Evolutionary conservation across 2,888 invertebrate species (phyloP).

Genomic region (Peribatodes rhomboidaria): DNA sequence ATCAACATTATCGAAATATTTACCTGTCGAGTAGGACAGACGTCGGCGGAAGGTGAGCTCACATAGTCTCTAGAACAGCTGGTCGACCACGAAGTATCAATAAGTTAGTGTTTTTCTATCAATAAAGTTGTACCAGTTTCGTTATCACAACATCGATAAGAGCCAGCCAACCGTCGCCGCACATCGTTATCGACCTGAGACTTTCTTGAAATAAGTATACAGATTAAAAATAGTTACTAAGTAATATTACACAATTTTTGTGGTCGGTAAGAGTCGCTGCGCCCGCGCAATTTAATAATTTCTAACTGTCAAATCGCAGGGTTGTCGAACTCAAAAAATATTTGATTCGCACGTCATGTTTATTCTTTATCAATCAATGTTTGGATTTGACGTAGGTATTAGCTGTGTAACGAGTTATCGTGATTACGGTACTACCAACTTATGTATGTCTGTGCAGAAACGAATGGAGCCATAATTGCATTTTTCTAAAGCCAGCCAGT

Average conservation of each 20-base stretch:
- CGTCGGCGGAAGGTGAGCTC: too few relatives aligned
- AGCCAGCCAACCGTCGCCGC: constrained; percentile 36
- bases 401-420: too few relatives aligned
- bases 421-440: neutral
- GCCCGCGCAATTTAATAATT: constrained; percentile 44
- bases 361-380: neutral
- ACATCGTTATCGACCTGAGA: constrained; percentile 53
- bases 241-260: neutral
- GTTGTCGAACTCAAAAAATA: constrained; percentile 21
- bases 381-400: too few relatives aligned
- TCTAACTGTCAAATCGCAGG: constrained; percentile 26
- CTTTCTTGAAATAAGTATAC: constrained; percentile 45
- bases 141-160: constrained; percentile 72
- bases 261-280: constrained; percentile 18
- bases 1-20: too few relatives aligned
- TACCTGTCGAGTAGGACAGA: too few relatives aligned
- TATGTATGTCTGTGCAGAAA: too few relatives aligned
- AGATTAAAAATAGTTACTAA: neutral
- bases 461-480: too few relatives aligned
- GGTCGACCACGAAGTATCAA: neutral
- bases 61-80: too few relatives aligned
- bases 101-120: constrained; percentile 60
- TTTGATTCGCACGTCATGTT: constrained; percentile 5
- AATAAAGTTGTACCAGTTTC: constrained; percentile 59
- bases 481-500: too few relatives aligned